Base-by-base conservation (phyloP, 2,113 vertebrate genomes). In the Brachirus orientalis region DNA sequence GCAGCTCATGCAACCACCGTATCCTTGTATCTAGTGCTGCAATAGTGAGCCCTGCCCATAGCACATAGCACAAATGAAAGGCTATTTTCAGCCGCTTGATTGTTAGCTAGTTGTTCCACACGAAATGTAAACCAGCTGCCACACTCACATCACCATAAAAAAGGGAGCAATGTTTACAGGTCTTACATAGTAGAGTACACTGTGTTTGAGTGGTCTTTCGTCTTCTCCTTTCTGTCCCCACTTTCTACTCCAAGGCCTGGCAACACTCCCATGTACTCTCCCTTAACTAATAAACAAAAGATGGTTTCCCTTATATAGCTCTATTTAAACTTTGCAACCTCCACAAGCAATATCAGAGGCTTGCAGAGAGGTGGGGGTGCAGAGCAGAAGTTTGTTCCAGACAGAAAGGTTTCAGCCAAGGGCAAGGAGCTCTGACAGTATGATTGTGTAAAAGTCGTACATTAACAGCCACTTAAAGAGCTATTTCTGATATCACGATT, bases 301-400 rank as follows among this genome's bases (percentile, higher is more conserved):
- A 86, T 63, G 75, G 79, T 86, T 91, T 87, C 67, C 89, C 90
- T 90, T 92, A 91, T 92, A 92, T 92, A 92, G 88, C 67, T 73
- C 65, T 82, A 63, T 71, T 84, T 74, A 75, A 80, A 74, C 77
- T 70, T 65, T 19, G 60, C 63, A n/a, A n/a, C n/a, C n/a, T n/a
- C n/a, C n/a, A n/a, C n/a, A 63, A 75, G 75, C 68, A 55, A 48
- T 77, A 80, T 79, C 73, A 58, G 52, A 63, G 77, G 65, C 65
- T 62, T 17, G 28, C 64, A 57, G 75, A 48, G 71, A 68, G 72
- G 37, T 47, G 37, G 65, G 19, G 55, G 71, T 77, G 71, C 16
- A 44, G 66, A 73, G 52, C 63, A 71, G 36, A 20, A 55, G 55
- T 8, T 38, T 33, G 47, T 63, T 73, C 33, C 64, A 77, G 78